Evolutionary conservation across 2,797 vertebrate genomes (phyloP), one percentile per base, ranked within the genome.

Genomic region (Pseudochromis fuscus): DNA sequence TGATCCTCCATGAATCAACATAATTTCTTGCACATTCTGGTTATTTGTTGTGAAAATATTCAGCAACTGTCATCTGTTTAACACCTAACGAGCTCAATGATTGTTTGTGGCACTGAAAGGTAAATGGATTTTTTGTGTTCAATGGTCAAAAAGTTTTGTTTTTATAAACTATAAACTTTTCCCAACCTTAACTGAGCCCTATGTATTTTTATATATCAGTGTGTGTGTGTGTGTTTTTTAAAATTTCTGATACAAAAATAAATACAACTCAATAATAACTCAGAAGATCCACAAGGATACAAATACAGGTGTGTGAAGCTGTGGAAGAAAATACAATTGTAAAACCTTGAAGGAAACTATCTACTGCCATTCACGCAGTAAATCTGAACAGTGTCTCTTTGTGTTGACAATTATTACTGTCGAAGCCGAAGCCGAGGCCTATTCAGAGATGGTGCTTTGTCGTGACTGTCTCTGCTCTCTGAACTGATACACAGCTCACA

Each of bases 401-500:
- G 66, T 63, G 42, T 21, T 73, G 73, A 77, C 67, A 82, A 48
- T 84, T 67, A 69, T 21, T 35, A 19, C 60, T 55, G 68, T 78
- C 48, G 38, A 62, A 50, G 66, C 51, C 6, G 1, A 0, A 19
- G 77, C 49, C 16, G 70, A 62, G 38, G 72, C 56, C 72, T 67
- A 57, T 77, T 84, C 81, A 75, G 37, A 27, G 1, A 0, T 0
- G 37, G 28, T 12, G 76, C 77, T 82, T 84, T 86, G 78, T 83
- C 23, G 12, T 56, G 15, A 25, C 77, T 2, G 68, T 46, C 69
- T 62, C 27, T 42, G 30, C 67, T 67, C 46, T 37, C 67, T 53
- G 28, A 65, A 80, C 69, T 60, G 52, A 67, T 35, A 38, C 75
- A 35, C 72, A 45, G 62, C 65, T 56, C 64, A 15, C 42, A 33